Evolutionary conservation across 2,797 vertebrate genomes (phyloP), one percentile per base, ranked within the genome.

Genomic region (Sebastolobus altivelis): DNA sequence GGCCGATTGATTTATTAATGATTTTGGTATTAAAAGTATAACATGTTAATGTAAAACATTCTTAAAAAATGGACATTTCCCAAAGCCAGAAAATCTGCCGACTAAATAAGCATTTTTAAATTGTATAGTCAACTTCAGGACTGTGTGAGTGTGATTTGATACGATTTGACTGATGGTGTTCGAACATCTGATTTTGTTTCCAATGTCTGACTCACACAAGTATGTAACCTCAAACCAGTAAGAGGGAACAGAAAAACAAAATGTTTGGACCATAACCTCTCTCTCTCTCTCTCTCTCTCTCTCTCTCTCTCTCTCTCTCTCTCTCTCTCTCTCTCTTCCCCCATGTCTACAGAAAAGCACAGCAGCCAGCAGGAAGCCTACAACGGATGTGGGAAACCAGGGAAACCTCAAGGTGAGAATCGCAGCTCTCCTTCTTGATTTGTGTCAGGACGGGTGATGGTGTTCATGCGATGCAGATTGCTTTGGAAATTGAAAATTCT

Each of bases 381-480:
- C n/a, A 37, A 0, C 3, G 68, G 80, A 18, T 33, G 0, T 25
- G 25, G 33, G 14, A 89, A 74, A 85, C 56, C 73, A 66, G 77
- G 73, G 18, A 90, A 85, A 81, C 49, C 37, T 16, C 86, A 63
- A 86, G 88, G 93, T 90, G 27, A 75, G 25, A 12, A 18, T 63
- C 5, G 0, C 6, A 16, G 8, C 40, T 52, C 16, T 52, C 1
- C 8, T 52, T 59, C 5, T 5, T 59, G 0, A 1, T 10, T 9
- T 20, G 7, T 33, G 2, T 80, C 29, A 27, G 16, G 59, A 35
- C 31, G 0, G 14, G 3, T 35, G 29, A 6, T 5, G 0, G 2
- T 9, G 9, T 4, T 40, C 2, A 38, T 20, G 1, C 13, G 14
- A 10, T 63, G 6, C n/a, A 2, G 16, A 40, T 2, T 58, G 55